A percentile compares a stretch with the other conserved stretches of the same genome.
These are phyloP conservation scores for Diploscapter pachys DNA, from an alignment of 1,140 invertebrate genomes.

Conservation along the genomic window DNA sequence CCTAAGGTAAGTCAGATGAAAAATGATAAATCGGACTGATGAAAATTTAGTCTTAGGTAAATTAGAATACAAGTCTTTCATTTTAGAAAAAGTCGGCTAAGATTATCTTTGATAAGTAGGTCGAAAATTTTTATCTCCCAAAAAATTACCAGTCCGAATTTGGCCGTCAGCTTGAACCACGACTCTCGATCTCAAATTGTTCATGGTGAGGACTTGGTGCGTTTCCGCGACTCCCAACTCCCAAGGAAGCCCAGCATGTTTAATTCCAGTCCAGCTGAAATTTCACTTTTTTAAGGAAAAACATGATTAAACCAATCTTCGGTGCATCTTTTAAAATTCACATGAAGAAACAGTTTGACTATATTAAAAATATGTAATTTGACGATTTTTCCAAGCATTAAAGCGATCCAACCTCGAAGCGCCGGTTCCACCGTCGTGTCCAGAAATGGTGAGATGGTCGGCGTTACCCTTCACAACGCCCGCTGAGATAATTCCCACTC, in stretches of 20 bases:
- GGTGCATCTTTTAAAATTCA: too few species aligned
- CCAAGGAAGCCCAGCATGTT: slow-evolving; percentile 92
- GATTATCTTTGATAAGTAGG: too few species aligned
- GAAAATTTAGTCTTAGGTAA: too few species aligned
- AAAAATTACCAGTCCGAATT: slow-evolving; percentile 70
- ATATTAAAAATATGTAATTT: slow-evolving; percentile 14
- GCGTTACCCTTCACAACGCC: slow-evolving; percentile 98
- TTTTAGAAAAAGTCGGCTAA: too few species aligned
- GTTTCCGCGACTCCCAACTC: slow-evolving; percentile 94
- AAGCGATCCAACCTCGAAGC: slow-evolving; percentile 63
- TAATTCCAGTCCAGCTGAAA: slow-evolving; percentile 89
- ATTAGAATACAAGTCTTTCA: too few species aligned
- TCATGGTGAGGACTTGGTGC: slow-evolving; percentile 87
- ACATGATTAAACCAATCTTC: too few species aligned
- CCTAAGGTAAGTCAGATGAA: slow-evolving; percentile 55
- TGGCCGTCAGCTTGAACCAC: slow-evolving; percentile 92
- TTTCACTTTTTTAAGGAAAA: neutral
- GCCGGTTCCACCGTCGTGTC: slow-evolving; percentile 95
- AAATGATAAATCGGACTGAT: too few species aligned
- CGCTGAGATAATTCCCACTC: slow-evolving; percentile 93
- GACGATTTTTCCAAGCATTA: too few species aligned
- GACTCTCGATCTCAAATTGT: slow-evolving; percentile 88
- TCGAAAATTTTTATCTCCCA: too few species aligned
- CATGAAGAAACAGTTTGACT: too few species aligned
- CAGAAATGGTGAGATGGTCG: slow-evolving; percentile 95